These are phyloP conservation scores for Plecotus auritus DNA, from an alignment of 2,113 vertebrate genomes.

Conservation along the genomic window DNA sequence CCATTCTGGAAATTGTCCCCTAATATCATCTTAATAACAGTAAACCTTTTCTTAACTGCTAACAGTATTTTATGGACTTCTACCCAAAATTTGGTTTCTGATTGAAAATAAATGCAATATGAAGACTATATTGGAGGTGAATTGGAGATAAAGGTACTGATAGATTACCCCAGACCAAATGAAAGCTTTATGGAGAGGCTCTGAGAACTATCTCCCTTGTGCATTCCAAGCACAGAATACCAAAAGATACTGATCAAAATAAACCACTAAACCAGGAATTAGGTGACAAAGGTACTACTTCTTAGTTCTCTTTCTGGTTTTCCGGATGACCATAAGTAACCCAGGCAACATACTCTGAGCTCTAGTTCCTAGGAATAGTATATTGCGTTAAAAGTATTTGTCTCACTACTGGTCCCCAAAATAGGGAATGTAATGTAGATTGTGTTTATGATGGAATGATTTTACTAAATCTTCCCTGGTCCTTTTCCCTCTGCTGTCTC, in stretches of 20 bases:
- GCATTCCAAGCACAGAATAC: neutral
- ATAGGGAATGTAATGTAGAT: neutral
- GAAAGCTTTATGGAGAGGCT: neutral
- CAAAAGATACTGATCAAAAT: neutral
- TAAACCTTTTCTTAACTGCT: conserved; percentile 16
- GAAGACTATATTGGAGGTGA: conserved; percentile 3
- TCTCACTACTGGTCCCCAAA: neutral
- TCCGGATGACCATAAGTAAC: neutral
- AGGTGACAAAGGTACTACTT: neutral
- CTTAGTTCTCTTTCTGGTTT: neutral
- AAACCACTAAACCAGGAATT: neutral
- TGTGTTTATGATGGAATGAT: neutral
- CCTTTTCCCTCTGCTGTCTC: neutral
- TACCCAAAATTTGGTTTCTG: neutral
- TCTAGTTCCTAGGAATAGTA: neutral
- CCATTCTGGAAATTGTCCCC: neutral
- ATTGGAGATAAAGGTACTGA: conserved; percentile 1
- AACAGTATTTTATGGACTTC: neutral
- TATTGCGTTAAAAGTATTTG: neutral
- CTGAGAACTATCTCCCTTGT: neutral
- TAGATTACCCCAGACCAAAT: neutral
- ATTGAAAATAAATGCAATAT: neutral
- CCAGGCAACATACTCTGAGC: neutral
- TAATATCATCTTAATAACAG: neutral
- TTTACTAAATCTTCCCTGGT: neutral